phyloP scores from a whole-genome alignment of 2,888 invertebrate genomes.

The Agrotis clavis region DNA sequence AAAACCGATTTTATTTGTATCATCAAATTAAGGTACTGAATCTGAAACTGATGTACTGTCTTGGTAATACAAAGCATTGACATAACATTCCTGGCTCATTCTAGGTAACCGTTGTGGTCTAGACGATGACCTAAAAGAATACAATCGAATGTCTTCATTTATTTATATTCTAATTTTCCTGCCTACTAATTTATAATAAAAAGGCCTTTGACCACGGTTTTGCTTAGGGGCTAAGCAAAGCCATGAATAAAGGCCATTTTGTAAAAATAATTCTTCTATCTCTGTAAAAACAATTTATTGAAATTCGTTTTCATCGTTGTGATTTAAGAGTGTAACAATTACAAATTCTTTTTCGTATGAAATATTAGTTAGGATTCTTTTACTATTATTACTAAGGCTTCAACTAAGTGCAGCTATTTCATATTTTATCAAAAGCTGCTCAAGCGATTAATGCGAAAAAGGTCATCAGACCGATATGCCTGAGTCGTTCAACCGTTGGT shows the following conservation, averaged over 20 bases:
- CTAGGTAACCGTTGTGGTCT: slow-evolving; percentile 23
- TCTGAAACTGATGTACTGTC: not conserved
- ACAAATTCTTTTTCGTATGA: too few relatives aligned
- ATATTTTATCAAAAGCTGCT: slow-evolving; percentile 24
- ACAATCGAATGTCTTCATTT: not conserved
- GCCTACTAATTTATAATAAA: not conserved
- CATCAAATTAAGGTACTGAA: not conserved
- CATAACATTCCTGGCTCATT: not conserved
- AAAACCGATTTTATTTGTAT: not conserved
- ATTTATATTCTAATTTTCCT: slow-evolving; percentile 16
- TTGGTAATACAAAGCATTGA: not conserved
- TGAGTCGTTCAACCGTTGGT: slow-evolving; percentile 35
- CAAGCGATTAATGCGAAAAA: slow-evolving; percentile 38
- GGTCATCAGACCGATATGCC: slow-evolving; percentile 38
- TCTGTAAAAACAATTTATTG: too few relatives aligned
- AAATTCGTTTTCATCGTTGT: too few relatives aligned
- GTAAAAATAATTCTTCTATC: too few relatives aligned
- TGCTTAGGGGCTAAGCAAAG: too few relatives aligned
- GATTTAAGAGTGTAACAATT: too few relatives aligned
- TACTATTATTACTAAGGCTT: not conserved
- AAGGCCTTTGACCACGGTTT: not conserved
- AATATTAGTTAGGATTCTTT: not conserved
- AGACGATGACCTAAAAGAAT: slow-evolving; percentile 27
- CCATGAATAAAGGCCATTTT: too few relatives aligned
- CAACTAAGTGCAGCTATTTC: not conserved